phyloP scores from a whole-genome alignment of 2,797 vertebrate genomes.

The Bryconaethiops microstoma region DNA sequence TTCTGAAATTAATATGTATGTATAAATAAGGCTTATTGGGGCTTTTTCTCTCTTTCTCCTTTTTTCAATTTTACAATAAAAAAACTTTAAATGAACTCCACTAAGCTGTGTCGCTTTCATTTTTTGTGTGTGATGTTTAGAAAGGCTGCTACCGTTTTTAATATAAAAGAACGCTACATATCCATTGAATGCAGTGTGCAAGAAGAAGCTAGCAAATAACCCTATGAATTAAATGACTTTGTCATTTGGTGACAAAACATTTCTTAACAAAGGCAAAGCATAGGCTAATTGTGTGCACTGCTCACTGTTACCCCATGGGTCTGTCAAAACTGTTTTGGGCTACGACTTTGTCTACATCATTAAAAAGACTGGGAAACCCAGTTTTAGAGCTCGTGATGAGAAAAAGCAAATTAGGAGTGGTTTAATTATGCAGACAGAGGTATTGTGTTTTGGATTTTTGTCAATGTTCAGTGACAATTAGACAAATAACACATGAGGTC shows the following conservation, averaged over 20 bases:
- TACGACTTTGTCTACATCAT: too few relatives aligned
- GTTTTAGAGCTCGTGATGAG: too few relatives aligned
- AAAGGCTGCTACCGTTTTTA: neutral
- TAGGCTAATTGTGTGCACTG: neutral
- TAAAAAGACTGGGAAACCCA: too few relatives aligned
- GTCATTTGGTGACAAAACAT: neutral
- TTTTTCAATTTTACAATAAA: constrained; percentile 71
- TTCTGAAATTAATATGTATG: constrained; percentile 60
- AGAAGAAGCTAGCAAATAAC: neutral
- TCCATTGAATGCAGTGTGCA: neutral
- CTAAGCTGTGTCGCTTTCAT: neutral
- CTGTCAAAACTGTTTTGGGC: too few relatives aligned
- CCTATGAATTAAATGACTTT: too few relatives aligned
- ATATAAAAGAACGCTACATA: neutral
- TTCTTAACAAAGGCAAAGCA: neutral
- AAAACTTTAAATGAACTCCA: constrained; percentile 55
- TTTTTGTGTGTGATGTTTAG: neutral
- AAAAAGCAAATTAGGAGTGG: too few relatives aligned
- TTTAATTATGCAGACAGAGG: neutral
- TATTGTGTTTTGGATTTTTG: neutral
- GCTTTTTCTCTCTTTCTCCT: constrained; percentile 64
- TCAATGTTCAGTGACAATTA: neutral
- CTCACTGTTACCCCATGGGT: too few relatives aligned
- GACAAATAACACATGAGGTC: neutral
- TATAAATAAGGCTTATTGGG: constrained; percentile 63